Evolutionary conservation across 2,888 invertebrate species (phyloP).

Genomic region (Cepaea hortensis): DNA sequence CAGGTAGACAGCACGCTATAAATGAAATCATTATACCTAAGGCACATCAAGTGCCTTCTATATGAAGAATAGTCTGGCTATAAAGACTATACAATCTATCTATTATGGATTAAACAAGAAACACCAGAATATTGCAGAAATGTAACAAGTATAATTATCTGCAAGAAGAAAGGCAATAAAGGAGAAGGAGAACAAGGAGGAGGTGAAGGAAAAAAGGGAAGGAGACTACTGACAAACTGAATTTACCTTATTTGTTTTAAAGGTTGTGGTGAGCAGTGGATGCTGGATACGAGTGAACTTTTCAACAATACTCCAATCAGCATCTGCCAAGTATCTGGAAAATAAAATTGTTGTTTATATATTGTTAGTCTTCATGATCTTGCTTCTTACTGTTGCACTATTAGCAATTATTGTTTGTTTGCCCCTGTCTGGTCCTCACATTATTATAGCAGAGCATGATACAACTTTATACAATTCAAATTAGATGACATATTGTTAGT

Average conservation of each 20-base stretch:
- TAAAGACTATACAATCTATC: too few species aligned
- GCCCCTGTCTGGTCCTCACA: not conserved
- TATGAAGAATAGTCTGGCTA: too few species aligned
- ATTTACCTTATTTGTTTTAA: conserved; percentile 2
- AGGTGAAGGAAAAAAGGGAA: not conserved
- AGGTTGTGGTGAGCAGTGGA: conserved; percentile 12
- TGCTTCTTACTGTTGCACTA: not conserved
- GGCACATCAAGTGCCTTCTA: too few species aligned
- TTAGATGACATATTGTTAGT: too few species aligned
- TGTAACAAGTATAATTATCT: too few species aligned
- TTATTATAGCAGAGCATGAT: too few species aligned
- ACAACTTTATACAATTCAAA: too few species aligned
- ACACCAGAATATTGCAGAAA: not conserved
- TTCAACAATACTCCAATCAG: conserved; percentile 38
- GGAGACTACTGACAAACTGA: not conserved
- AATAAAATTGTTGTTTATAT: not conserved
- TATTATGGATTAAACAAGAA: too few species aligned
- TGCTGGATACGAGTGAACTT: conserved; percentile 35
- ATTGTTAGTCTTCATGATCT: not conserved
- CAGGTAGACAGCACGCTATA: too few species aligned
- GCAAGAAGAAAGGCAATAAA: not conserved
- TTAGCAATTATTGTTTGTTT: not conserved
- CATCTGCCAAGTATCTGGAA: conserved; percentile 34
- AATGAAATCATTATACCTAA: too few species aligned
- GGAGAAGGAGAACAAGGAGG: not conserved